Percentiles rank a stretch among this genome's conserved stretches.
phyloP scores from a whole-genome alignment of 2,113 vertebrate species.

The Spheniscus mendiculus region DNA sequence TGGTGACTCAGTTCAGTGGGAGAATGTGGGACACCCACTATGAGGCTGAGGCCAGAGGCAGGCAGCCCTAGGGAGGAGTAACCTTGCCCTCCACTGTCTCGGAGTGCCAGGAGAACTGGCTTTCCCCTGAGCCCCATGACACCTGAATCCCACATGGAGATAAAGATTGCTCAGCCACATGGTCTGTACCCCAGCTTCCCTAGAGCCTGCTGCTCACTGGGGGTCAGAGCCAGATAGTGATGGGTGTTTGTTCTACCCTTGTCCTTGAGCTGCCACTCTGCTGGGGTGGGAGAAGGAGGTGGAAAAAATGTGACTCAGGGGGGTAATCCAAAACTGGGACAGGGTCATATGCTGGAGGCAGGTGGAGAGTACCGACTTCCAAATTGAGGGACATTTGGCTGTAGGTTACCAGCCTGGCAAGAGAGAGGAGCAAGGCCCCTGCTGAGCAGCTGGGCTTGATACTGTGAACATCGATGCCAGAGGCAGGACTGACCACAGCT shows the following conservation, averaged over 20 bases:
- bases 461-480: not conserved
- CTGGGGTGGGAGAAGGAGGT: not conserved
- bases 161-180: not conserved
- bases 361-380: not conserved
- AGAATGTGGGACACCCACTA: not conserved
- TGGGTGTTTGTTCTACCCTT: not conserved
- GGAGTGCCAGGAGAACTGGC: rapidly evolving
- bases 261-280: not conserved
- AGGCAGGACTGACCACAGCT: not conserved
- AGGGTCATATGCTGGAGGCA: not conserved
- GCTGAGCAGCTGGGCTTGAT: not conserved
- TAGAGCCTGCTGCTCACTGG: not conserved
- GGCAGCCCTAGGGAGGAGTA: not conserved
- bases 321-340: not conserved
- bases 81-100: rapidly evolving
- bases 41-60: not conserved
- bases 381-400: not conserved
- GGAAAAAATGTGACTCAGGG: not conserved
- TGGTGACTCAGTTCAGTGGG: not conserved
- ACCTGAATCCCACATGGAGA: not conserved
- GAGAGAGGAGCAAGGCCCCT: not conserved
- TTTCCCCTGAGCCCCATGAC: not conserved
- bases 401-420: not conserved
- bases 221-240: not conserved
- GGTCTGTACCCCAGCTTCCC: not conserved